Evolutionary conservation across 2,888 invertebrate genomes (phyloP).

Genomic region (Flexamia atlantica): DNA sequence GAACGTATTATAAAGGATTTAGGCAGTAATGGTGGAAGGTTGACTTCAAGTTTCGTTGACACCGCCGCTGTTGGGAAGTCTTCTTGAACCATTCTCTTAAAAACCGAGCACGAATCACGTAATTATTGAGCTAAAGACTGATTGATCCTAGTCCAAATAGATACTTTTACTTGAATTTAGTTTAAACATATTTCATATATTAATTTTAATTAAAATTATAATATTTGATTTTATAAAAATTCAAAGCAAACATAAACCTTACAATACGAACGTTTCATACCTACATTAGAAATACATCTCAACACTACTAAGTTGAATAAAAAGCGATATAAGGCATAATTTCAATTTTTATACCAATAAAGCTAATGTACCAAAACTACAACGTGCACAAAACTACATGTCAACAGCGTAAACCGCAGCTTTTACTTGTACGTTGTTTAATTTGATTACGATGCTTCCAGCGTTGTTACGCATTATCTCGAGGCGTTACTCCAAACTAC

Average conservation of each 20-base stretch:
- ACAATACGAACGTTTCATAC: too few relatives aligned
- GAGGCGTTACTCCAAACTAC: constrained; percentile 27
- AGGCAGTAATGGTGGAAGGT: background rate
- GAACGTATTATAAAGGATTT: background rate
- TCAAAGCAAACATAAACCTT: too few relatives aligned
- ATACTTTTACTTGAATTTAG: too few relatives aligned
- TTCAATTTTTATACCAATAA: background rate
- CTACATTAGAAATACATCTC: background rate
- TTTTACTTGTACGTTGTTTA: constrained; percentile 39
- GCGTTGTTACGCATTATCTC: background rate
- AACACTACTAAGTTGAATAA: background rate
- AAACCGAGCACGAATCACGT: too few relatives aligned
- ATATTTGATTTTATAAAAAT: too few relatives aligned
- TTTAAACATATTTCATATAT: too few relatives aligned
- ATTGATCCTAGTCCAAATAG: too few relatives aligned
- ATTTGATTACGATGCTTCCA: constrained; percentile 29
- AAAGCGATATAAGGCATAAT: constrained; percentile 5
- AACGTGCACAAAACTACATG: constrained; percentile 52
- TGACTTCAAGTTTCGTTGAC: too few relatives aligned
- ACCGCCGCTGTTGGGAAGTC: too few relatives aligned
- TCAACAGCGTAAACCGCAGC: constrained; percentile 40
- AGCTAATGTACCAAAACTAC: constrained; percentile 29
- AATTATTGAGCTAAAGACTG: too few relatives aligned
- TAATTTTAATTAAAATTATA: too few relatives aligned
- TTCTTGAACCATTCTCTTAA: too few relatives aligned